A percentile compares a stretch with the other conserved stretches of the same genome.
phyloP scores from a whole-genome alignment of 2,113 vertebrate species.

The Platysternon megacephalum region DNA sequence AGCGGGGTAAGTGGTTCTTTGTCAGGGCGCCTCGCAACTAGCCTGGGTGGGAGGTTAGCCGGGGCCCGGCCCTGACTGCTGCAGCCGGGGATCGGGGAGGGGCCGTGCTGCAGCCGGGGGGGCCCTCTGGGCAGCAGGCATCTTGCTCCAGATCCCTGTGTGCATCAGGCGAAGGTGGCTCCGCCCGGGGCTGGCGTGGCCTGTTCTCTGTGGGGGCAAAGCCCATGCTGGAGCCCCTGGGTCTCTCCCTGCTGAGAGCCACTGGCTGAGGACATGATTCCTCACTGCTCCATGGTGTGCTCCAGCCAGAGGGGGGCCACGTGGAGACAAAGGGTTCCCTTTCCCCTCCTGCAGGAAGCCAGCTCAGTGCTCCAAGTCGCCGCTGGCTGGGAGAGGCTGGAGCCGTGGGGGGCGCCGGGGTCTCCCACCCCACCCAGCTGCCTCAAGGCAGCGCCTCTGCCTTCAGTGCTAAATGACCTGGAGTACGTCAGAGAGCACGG shows the following conservation, averaged over 20 bases:
- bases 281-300: neutral
- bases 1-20: neutral
- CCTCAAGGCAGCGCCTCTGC: neutral
- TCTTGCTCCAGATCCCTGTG: neutral
- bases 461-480: neutral
- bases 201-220: too few relatives aligned
- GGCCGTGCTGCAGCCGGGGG: too few relatives aligned
- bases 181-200: too few relatives aligned
- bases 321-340: neutral
- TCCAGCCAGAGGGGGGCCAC: neutral
- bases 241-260: too few relatives aligned
- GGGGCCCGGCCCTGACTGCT: too few relatives aligned
- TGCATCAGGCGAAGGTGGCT: neutral
- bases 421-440: neutral
- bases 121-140: neutral
- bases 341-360: too few relatives aligned
- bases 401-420: neutral
- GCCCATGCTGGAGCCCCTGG: too few relatives aligned
- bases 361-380: neutral
- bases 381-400: neutral
- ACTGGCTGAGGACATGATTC: too few relatives aligned
- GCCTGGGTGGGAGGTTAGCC: neutral
- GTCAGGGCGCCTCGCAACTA: neutral
- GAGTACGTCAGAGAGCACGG: neutral
- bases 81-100: too few relatives aligned